Evolutionary conservation across 2,113 vertebrate genomes (phyloP).

Genomic region (Lethenteron camtschaticum): DNA sequence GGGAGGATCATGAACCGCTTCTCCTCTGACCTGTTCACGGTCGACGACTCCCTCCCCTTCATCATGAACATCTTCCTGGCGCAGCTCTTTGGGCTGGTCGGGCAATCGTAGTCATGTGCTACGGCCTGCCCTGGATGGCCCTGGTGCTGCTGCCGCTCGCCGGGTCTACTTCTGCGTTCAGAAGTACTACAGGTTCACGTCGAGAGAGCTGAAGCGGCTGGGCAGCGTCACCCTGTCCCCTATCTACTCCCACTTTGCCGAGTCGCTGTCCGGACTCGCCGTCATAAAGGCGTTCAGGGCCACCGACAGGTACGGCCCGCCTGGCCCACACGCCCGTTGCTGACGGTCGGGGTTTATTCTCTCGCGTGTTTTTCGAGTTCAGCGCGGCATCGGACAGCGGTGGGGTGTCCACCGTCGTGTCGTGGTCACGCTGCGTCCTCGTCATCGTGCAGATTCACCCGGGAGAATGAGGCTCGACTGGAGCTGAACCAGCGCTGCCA

Average conservation of each 20-base stretch:
- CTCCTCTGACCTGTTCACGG: constrained; percentile 65
- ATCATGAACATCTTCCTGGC: constrained; percentile 72
- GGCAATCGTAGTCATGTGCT: constrained; percentile 54
- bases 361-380: too few species aligned
- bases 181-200: constrained; percentile 48
- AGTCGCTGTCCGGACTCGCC: constrained; percentile 54
- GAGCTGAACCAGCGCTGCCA: constrained; percentile 74
- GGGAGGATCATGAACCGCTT: constrained; percentile 77
- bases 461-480: constrained; percentile 40
- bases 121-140: constrained; percentile 58
- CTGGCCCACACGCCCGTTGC: too few species aligned
- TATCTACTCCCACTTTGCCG: constrained; percentile 74
- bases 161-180: constrained; percentile 46
- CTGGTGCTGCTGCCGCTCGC: constrained; percentile 40
- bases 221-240: constrained; percentile 65
- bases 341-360: too few species aligned
- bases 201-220: constrained; percentile 69
- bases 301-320: constrained; percentile 30
- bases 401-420: too few species aligned
- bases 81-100: constrained; percentile 37
- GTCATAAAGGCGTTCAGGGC: constrained; percentile 48
- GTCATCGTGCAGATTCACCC: constrained; percentile 37
- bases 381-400: too few species aligned
- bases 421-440: too few species aligned
- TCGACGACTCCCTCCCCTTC: constrained; percentile 68